These are phyloP conservation scores for Limenitis camilla DNA, from an alignment of 2,888 invertebrate genomes.

Conservation along the genomic window DNA sequence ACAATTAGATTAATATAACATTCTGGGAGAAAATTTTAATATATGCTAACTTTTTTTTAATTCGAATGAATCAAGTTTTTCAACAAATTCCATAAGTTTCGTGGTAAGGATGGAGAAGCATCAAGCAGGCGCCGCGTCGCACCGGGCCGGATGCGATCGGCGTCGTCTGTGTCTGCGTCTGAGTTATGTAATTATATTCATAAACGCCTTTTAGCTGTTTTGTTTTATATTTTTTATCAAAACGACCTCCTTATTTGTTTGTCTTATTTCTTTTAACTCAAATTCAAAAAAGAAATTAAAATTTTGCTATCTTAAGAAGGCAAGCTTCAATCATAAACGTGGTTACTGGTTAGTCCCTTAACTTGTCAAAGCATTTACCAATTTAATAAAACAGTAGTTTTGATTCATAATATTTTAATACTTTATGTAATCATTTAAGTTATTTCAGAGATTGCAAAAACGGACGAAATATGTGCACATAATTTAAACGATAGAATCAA, in stretches of 20 bases:
- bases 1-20: no score
- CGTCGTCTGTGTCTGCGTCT: constrained; percentile 24
- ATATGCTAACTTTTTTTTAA: no score
- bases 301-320: no score
- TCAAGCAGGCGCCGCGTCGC: constrained; percentile 37
- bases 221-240: constrained; percentile 34
- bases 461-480: constrained; percentile 5
- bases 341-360: no score
- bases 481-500: constrained; percentile 4
- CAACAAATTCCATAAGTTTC: constrained; percentile 1
- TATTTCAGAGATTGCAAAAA: constrained; percentile 9
- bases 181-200: constrained; percentile 61
- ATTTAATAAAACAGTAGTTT: no score
- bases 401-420: constrained; percentile 8
- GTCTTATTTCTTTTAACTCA: background rate
- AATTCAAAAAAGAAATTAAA: background rate
- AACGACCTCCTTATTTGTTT: constrained; percentile 5
- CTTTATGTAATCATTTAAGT: constrained; percentile 1
- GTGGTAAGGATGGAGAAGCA: constrained; percentile 15
- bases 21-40: no score
- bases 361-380: no score
- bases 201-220: constrained; percentile 39
- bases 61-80: background rate
- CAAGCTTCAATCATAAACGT: no score
- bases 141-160: constrained; percentile 29